These are phyloP conservation scores for Pristiophorus japonicus DNA, from an alignment of 2,113 vertebrate genomes.

Conservation along the genomic window DNA sequence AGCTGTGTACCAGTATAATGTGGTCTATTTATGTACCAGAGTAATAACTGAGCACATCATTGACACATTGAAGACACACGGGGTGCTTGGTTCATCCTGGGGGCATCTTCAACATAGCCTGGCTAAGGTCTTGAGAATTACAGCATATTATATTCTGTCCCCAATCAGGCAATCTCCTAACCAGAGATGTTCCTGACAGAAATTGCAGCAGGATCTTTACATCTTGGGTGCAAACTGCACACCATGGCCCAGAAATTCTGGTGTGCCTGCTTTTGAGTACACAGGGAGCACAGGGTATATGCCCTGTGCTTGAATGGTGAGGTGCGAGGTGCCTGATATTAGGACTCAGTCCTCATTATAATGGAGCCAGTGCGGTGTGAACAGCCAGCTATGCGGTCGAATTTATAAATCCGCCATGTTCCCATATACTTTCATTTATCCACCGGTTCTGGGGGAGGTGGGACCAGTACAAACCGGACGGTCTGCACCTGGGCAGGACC, in stretches of 20 bases:
- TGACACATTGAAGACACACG: background rate
- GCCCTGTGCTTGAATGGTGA: background rate
- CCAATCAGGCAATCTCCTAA: background rate
- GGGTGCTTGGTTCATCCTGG: too few relatives aligned
- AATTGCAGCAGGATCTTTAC: background rate
- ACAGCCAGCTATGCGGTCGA: background rate
- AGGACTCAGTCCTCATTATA: background rate
- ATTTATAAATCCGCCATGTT: background rate
- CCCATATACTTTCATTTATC: background rate
- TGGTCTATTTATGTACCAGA: background rate
- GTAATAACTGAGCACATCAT: background rate
- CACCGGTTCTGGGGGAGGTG: too few relatives aligned
- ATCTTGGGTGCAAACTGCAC: too few relatives aligned
- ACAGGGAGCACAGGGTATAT: background rate
- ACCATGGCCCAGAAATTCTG: background rate
- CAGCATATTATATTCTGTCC: background rate
- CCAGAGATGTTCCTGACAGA: background rate
- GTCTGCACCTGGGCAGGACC: too few relatives aligned
- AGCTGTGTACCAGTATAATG: too few relatives aligned
- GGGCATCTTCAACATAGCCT: too few relatives aligned
- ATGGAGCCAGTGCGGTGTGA: background rate
- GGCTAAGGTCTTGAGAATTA: background rate
- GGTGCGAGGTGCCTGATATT: background rate
- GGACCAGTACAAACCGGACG: too few relatives aligned
- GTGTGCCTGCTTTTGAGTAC: background rate